Evolutionary conservation across 2,797 vertebrate species (phyloP).

Genomic region (Cynodonichthys magdalenae): DNA sequence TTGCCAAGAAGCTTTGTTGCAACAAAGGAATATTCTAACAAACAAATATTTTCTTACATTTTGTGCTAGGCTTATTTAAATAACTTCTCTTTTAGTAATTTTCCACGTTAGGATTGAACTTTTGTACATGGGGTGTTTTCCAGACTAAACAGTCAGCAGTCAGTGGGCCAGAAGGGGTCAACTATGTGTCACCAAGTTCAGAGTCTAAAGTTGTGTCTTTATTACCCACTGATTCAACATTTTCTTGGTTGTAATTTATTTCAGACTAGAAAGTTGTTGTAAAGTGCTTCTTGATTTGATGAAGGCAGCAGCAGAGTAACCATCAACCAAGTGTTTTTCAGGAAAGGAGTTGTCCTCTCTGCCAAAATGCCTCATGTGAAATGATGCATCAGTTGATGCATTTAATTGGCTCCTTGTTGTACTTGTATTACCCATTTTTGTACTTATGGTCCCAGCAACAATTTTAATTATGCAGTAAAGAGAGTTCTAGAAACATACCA

Average conservation of each 20-base stretch:
- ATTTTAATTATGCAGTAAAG: conserved; percentile 20
- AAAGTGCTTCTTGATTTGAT: conserved; percentile 10
- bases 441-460: conserved; percentile 1
- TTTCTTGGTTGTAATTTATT: conserved; percentile 3
- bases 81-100: too few species aligned
- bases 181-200: not conserved
- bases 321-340: conserved; percentile 20
- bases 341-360: conserved; percentile 5
- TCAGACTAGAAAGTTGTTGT: conserved; percentile 6
- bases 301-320: conserved; percentile 25
- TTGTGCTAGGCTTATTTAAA: too few species aligned
- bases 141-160: conserved; percentile 6
- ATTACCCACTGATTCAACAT: not conserved
- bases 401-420: conserved; percentile 42
- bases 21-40: too few species aligned
- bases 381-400: conserved; percentile 39
- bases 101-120: not conserved
- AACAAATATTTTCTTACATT: too few species aligned
- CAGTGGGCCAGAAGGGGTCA: conserved; percentile 8
- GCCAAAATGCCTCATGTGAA: conserved; percentile 42
- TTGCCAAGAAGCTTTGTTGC: too few species aligned
- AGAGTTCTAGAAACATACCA: not conserved
- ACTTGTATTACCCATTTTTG: conserved; percentile 19
- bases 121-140: conserved; percentile 7
- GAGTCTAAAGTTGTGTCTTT: not conserved